Percentiles rank a stretch among this genome's conserved stretches.
phyloP scores from a whole-genome alignment of 2,888 invertebrate genomes.

The Agrotis segetum region DNA sequence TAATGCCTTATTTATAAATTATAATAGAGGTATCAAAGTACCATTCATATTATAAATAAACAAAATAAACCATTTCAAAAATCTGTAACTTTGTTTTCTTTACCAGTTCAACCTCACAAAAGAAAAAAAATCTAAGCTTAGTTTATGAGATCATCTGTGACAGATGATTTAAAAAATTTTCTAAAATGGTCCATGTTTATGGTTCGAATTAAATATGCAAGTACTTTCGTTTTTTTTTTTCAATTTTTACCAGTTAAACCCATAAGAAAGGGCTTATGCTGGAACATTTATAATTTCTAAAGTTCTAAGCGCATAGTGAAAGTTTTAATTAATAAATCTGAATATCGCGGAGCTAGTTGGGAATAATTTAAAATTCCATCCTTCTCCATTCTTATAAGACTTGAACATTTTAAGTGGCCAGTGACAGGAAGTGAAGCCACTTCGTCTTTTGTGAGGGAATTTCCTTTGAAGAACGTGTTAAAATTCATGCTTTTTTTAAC shows the following conservation, averaged over 20 bases:
- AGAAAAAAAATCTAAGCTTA: no score
- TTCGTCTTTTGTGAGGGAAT: constrained; percentile 35
- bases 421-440: constrained; percentile 50
- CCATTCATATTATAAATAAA: no score
- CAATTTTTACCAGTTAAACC: constrained; percentile 10
- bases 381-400: constrained; percentile 37
- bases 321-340: constrained; percentile 60
- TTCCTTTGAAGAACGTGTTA: constrained; percentile 30
- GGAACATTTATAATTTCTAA: constrained; percentile 24
- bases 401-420: constrained; percentile 42
- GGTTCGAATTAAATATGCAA: not conserved
- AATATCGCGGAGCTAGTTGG: constrained; percentile 34
- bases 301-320: constrained; percentile 32
- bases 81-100: no score
- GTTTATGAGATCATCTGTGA: not conserved
- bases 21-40: no score
- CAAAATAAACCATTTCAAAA: no score
- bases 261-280: constrained; percentile 6
- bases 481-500: constrained; percentile 16
- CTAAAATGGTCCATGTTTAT: no score
- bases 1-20: no score
- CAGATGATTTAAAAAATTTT: not conserved
- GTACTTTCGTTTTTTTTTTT: constrained; percentile 4
- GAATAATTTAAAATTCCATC: constrained; percentile 53
- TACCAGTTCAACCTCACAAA: no score